phyloP scores from a whole-genome alignment of 2,113 vertebrate genomes.

The Gymnarchus niloticus region DNA sequence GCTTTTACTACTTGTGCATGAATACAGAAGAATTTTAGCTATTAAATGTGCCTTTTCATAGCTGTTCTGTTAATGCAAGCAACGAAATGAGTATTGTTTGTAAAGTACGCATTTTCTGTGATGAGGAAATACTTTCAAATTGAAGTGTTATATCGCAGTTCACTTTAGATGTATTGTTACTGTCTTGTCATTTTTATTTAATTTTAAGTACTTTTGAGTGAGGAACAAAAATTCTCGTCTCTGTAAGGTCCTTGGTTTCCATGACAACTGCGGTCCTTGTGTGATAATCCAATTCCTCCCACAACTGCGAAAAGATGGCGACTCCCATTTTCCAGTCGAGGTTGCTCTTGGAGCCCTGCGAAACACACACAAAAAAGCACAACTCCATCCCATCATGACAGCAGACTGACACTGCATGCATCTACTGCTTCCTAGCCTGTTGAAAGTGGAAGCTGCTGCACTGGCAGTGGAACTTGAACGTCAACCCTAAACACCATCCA shows the following conservation, averaged over 20 bases:
- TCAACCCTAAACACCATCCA: no score
- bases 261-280: conserved; percentile 63
- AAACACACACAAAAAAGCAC: background rate
- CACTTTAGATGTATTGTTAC: background rate
- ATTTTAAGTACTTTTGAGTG: conserved; percentile 7
- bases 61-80: background rate
- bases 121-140: conserved; percentile 9
- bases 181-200: conserved; percentile 17
- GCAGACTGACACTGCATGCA: no score
- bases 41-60: conserved; percentile 1
- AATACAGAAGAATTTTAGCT: background rate
- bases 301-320: conserved; percentile 54
- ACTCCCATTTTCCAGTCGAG: conserved; percentile 24
- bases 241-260: conserved; percentile 59
- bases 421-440: no score
- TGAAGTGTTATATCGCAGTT: background rate
- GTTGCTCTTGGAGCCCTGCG: background rate
- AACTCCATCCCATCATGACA: background rate
- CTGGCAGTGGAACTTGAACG: no score
- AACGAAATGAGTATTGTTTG: background rate
- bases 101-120: background rate
- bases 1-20: background rate
- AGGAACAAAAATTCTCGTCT: conserved; percentile 42
- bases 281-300: conserved; percentile 58
- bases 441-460: no score